Evolutionary conservation across 1,140 invertebrate species (phyloP).

Genomic region (Drosophila simulans): DNA sequence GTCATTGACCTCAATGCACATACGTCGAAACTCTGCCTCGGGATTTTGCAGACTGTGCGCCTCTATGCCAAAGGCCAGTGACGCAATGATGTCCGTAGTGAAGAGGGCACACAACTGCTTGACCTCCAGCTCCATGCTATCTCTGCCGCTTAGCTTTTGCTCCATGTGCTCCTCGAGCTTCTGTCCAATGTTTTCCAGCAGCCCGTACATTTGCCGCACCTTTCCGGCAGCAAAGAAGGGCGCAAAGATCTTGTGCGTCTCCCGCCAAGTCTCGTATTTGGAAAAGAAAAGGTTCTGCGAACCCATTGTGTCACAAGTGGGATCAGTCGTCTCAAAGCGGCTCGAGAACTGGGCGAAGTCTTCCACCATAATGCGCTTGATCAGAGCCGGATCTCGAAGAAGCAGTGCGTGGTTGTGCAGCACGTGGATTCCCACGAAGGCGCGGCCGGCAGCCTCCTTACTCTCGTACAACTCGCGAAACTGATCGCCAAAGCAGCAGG

Average conservation of each 20-base stretch:
- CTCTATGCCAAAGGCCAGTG: slow-evolving; percentile 86
- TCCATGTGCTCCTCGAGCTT: slow-evolving; percentile 65
- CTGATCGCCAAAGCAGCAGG: slow-evolving; percentile 67
- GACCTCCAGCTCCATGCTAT: slow-evolving; percentile 55
- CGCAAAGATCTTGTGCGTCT: slow-evolving; percentile 74
- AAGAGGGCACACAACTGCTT: slow-evolving; percentile 74
- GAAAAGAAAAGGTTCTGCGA: slow-evolving; percentile 72
- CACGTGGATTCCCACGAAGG: slow-evolving; percentile 84
- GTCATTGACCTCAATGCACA: slow-evolving; percentile 85
- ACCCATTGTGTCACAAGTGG: slow-evolving; percentile 61
- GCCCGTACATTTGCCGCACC: slow-evolving; percentile 39
- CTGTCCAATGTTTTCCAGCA: slow-evolving; percentile 62
- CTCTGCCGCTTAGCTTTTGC: slow-evolving; percentile 2
- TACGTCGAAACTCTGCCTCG: slow-evolving; percentile 84
- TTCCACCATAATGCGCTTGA: slow-evolving; percentile 85
- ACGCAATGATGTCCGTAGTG: slow-evolving; percentile 87
- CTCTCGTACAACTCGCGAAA: slow-evolving; percentile 56
- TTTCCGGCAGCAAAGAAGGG: no score
- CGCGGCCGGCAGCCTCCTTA: slow-evolving; percentile 23
- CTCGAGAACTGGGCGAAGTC: slow-evolving; percentile 83
- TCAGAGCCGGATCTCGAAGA: slow-evolving; percentile 85
- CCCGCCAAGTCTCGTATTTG: slow-evolving; percentile 66
- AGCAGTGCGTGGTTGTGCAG: slow-evolving; percentile 85
- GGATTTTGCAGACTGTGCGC: slow-evolving; percentile 85
- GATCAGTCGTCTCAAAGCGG: slow-evolving; percentile 71